phyloP scores from a whole-genome alignment of 2,113 vertebrate species.

The Amazona vittata region DNA sequence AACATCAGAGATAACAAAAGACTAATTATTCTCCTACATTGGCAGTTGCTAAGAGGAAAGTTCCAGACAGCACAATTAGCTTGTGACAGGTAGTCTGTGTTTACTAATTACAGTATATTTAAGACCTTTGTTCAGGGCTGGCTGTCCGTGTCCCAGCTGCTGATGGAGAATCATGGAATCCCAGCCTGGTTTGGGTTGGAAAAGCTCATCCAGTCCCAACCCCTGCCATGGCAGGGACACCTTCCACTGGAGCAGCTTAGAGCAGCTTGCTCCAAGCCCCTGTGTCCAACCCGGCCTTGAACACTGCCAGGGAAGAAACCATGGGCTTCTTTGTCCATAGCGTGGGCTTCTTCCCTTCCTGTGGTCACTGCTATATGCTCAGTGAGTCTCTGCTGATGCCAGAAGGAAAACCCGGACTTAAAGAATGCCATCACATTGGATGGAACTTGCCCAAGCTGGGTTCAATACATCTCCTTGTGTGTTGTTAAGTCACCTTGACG shows the following conservation, averaged over 20 bases:
- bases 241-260: background rate
- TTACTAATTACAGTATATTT: background rate
- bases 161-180: background rate
- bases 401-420: background rate
- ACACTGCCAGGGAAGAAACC: background rate
- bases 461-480: background rate
- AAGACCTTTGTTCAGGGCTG: background rate
- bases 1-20: slow-evolving; percentile 29
- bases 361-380: background rate
- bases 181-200: background rate
- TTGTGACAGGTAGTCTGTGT: background rate
- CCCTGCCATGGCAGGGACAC: background rate
- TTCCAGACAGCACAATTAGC: background rate
- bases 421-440: background rate
- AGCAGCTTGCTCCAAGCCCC: background rate
- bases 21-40: background rate
- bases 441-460: background rate
- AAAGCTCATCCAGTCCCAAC: background rate
- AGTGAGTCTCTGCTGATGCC: background rate
- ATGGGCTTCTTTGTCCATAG: background rate
- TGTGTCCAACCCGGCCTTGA: background rate
- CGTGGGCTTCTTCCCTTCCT: rapidly evolving
- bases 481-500: too few relatives aligned
- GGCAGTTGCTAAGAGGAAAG: background rate
- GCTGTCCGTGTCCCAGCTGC: background rate